Evolutionary conservation across 2,797 vertebrate genomes (phyloP).

Genomic region (Amazonetta brasiliensis): DNA sequence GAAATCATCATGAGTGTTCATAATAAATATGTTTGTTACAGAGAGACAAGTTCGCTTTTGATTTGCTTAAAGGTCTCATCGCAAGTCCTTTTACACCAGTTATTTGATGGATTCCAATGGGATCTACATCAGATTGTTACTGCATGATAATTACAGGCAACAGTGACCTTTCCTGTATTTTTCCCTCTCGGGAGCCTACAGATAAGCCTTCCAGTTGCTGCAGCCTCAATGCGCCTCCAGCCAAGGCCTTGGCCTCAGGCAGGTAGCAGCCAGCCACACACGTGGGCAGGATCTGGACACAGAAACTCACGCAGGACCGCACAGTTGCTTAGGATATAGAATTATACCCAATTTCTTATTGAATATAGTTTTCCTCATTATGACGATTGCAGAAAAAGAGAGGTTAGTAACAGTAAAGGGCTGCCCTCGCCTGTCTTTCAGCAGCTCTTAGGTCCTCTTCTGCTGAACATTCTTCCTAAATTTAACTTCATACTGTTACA

Average conservation of each 20-base stretch:
- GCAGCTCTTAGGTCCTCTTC: background rate
- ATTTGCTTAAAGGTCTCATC: background rate
- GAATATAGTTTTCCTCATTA: background rate
- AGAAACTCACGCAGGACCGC: background rate
- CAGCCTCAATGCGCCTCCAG: background rate
- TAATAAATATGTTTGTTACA: background rate
- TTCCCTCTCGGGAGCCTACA: background rate
- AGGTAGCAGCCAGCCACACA: background rate
- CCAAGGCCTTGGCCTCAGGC: background rate
- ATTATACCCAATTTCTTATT: background rate
- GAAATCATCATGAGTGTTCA: background rate
- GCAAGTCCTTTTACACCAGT: background rate
- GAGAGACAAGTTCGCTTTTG: background rate
- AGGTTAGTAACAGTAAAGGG: background rate
- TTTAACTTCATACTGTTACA: background rate
- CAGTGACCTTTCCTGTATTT: background rate
- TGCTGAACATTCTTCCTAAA: background rate
- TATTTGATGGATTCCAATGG: background rate
- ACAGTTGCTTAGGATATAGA: background rate
- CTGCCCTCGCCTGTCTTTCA: slow-evolving; percentile 28
- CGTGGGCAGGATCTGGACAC: rapidly evolving
- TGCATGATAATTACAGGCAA: background rate
- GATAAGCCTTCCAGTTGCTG: background rate
- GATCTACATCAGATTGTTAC: background rate
- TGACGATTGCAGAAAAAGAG: background rate